phyloP scores from a whole-genome alignment of 2,113 vertebrate genomes.

The Drymodes brunneopygia region DNA sequence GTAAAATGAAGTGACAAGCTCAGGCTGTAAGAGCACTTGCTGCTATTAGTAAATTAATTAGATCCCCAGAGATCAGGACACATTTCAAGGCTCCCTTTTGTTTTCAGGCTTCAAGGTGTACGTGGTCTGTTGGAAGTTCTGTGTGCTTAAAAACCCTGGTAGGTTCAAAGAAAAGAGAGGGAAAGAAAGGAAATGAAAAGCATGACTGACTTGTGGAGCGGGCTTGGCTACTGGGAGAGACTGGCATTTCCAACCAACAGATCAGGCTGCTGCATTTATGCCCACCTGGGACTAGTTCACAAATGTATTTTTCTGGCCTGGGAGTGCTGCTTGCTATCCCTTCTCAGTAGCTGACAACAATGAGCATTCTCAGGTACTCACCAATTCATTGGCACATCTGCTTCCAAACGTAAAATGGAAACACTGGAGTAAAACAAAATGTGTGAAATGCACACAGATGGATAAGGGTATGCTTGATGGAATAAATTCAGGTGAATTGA shows the following conservation, averaged over 20 bases:
- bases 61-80: constrained; percentile 44
- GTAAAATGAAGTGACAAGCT: constrained; percentile 21
- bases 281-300: background rate
- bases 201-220: background rate
- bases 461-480: background rate
- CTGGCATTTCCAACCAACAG: background rate
- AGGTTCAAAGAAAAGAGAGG: background rate
- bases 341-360: background rate
- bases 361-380: background rate
- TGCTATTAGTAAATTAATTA: constrained; percentile 61
- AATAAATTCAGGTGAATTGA: constrained; percentile 33
- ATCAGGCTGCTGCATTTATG: background rate
- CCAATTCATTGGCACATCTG: background rate
- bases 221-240: background rate
- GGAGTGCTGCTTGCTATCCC: background rate
- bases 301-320: background rate
- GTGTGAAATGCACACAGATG: background rate
- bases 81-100: constrained; percentile 32
- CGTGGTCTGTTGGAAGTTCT: background rate
- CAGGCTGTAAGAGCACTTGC: background rate
- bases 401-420: background rate
- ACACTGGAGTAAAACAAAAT: background rate
- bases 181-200: background rate
- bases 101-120: constrained; percentile 43
- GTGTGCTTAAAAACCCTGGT: background rate